Conservation (phyloP, 2,888 invertebrate genomes). For the Trachelus iudaicus region DNA sequence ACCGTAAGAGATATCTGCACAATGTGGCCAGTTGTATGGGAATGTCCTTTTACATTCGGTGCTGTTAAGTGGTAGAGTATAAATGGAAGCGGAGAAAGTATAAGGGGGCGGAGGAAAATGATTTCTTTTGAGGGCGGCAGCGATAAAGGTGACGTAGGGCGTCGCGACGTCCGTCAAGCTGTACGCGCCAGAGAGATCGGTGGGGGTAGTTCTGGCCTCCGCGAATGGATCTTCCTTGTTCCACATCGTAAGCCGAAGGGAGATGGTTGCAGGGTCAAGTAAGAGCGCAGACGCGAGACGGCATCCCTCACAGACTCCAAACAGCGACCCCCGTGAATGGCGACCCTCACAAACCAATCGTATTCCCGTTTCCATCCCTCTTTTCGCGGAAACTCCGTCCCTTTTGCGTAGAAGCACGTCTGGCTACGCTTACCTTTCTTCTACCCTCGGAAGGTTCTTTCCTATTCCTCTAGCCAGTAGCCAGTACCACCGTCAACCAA, state of each 20-base stretch:
- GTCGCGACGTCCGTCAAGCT: slow-evolving; percentile 64
- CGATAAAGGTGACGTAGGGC: slow-evolving; percentile 62
- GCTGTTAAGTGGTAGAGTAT: neutral
- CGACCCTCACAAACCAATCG: slow-evolving; percentile 66
- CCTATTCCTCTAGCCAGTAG: neutral
- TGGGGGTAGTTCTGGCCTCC: slow-evolving; percentile 5
- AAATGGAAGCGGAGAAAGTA: neutral
- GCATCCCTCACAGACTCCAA: slow-evolving; percentile 56
- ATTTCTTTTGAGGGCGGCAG: slow-evolving; percentile 40
- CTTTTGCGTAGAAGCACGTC: neutral
- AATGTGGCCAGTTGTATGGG: neutral
- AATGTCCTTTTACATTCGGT: neutral
- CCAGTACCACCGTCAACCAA: neutral
- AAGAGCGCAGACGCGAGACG: slow-evolving; percentile 55
- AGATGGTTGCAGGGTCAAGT: slow-evolving; percentile 53
- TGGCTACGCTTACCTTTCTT: slow-evolving; percentile 4
- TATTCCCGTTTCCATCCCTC: slow-evolving; percentile 66
- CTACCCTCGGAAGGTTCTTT: slow-evolving; percentile 13
- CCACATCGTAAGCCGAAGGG: slow-evolving; percentile 33
- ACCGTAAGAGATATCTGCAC: neutral
- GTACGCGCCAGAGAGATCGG: neutral
- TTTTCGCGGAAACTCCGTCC: slow-evolving; percentile 47
- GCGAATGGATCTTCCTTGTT: slow-evolving; percentile 10
- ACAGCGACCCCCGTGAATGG: slow-evolving; percentile 61
- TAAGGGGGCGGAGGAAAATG: slow-evolving; percentile 10